Base-by-base conservation (phyloP, 23 tunicate species). In the Halocynthia aurantium region DNA sequence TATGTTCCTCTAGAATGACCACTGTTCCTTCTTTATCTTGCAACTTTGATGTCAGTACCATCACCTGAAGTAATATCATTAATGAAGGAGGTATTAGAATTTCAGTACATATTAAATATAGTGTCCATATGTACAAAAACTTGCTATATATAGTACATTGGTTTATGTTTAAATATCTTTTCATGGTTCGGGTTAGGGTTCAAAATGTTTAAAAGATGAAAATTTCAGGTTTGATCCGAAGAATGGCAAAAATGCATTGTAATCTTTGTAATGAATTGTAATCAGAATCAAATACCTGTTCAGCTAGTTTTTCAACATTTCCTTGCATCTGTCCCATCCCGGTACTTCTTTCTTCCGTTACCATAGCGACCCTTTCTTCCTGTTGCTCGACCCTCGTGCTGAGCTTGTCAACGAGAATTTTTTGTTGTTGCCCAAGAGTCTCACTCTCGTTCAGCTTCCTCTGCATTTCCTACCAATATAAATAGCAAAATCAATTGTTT, bases 21-120 rank as follows among this genome's bases (percentile, higher is more conserved):
- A 88, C 84, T 13, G 95, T 88, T 51, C 79, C 95, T 64, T 79
- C 82, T 71, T 84, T 88, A 10, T 74, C 88, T 12, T 57, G 69
- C 17, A 88, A 82, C 49, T 65, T 72, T 22, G 73, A 21, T n/a
- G 63, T 21, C 56, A 88, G 57, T 54, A 55, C 18, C 9, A 40
- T 67, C 40, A 83, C 72, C 95, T 88, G 67, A 22, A 67, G 17
- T 58, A n/a, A n/a, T 58, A 58, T 58, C 2, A 15, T 13, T 58
- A n/a, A 58, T 58, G 17, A 4, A 58, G 17, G 17, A 58, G 15
- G 17, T 1, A 31, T 31, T 31, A 31, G 44, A 31, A 31, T 31
- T 31, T 4, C 4, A 31, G 2, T 58, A 58, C 15, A 58, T 58
- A 58, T 58, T 1, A 13, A 58, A 58, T 58, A 58, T 58, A n/a